Base-by-base conservation (phyloP, 1,140 invertebrate genomes). In the Drosophila neocordata region DNA sequence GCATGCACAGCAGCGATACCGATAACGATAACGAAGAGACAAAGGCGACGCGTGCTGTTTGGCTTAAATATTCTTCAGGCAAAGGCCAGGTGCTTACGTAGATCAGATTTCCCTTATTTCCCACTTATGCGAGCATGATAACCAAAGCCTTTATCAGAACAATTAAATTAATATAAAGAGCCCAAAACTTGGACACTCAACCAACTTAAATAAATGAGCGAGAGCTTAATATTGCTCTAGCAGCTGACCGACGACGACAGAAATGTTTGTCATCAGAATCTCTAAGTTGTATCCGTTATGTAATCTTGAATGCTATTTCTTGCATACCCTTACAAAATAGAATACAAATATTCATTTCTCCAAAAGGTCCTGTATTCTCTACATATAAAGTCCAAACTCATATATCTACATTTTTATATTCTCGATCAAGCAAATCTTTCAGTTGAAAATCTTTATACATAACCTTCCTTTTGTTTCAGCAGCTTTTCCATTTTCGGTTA, bases 91-190 rank as follows among this genome's bases (percentile, higher is more conserved):
- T 56, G 57, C 31, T 59, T 57, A 53, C 51, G 57, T 68, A 44
- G 63, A 56, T 67, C 56, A 20, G 71, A 57, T 62, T 74, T 37
- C 18, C 38, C 27, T 15, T 12, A 27, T 22, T 24, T 8, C n/a
- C 60, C 35, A 13, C 22, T 34, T 48, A 48, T 18, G 41, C 41
- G 2, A 11, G 41, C 41, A 20, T 48, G 41, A 48, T 48, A 48
- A 48, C 15, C 41, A 20, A 48, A 48, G 55, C 34, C 41, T 63
- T 41, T 73, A 73, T 73, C 61, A 73, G 27, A 41, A 22, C 56
- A 51, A 52, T 38, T 44, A 48, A 48, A 70, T 70, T 48, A 24
- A 48, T 48, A 73, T 37, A 72, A 18, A 57, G 52, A 68, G 38
- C 1, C 48, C 63, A 48, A 35, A 22, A 34, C n/a, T 20, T 35